phyloP scores from a whole-genome alignment of 1,140 invertebrate species.

The Ceratosolen solmsi region DNA sequence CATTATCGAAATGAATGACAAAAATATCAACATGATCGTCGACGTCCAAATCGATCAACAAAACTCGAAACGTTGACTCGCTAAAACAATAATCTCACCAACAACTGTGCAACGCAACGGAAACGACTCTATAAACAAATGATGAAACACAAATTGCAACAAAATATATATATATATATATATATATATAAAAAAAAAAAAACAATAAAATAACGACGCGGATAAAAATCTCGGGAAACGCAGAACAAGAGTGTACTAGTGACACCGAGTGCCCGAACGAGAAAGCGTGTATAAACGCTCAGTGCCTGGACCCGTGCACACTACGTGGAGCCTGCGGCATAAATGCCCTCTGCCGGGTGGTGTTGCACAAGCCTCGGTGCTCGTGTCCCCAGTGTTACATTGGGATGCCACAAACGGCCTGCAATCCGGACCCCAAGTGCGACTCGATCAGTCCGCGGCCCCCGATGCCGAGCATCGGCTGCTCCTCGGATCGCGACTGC shows the following conservation, averaged over 20 bases:
- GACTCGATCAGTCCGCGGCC: constrained; percentile 74
- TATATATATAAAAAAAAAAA: constrained; percentile 29
- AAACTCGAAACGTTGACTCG: background rate
- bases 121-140: constrained; percentile 15
- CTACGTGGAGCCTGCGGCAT: constrained; percentile 89
- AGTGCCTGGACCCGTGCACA: constrained; percentile 91
- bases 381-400: constrained; percentile 90
- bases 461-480: constrained; percentile 73
- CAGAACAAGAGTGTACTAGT: constrained; percentile 91
- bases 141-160: constrained; percentile 39
- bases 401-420: constrained; percentile 84
- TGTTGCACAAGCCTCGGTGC: constrained; percentile 87
- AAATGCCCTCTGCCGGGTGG: constrained; percentile 89
- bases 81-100: background rate
- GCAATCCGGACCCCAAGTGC: constrained; percentile 84
- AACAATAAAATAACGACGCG: constrained; percentile 22
- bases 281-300: constrained; percentile 89
- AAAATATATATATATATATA: background rate
- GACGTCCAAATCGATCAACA: background rate
- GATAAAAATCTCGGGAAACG: constrained; percentile 49
- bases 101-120: background rate
- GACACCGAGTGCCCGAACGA: constrained; percentile 92
- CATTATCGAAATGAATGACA: constrained; percentile 39
- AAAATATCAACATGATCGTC: background rate
- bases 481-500: constrained; percentile 82